phyloP scores from a whole-genome alignment of 23 tunicate genomes.

The Corella eumyota region DNA sequence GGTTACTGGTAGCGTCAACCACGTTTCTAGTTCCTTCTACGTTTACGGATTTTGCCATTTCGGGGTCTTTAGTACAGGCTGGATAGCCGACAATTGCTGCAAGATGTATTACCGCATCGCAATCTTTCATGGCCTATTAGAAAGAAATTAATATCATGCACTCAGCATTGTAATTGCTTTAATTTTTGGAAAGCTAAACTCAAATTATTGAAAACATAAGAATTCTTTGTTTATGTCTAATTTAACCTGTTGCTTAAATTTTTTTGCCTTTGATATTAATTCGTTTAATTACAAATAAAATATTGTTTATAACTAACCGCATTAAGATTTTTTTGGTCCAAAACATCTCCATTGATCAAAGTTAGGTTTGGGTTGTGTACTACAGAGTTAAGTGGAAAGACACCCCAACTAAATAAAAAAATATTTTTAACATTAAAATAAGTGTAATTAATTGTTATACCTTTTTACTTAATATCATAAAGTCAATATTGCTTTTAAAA shows the following conservation, averaged over 20 bases:
- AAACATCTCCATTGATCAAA: constrained; percentile 66
- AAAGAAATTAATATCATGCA: too few species aligned
- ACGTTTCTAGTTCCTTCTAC: constrained; percentile 76
- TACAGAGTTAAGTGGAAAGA: constrained; percentile 35
- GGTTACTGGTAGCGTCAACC: constrained; percentile 30
- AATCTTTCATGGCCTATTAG: constrained; percentile 55
- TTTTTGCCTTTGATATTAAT: background rate
- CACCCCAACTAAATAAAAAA: constrained; percentile 84
- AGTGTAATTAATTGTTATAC: too few species aligned
- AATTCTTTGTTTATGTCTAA: too few species aligned
- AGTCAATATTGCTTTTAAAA: too few species aligned
- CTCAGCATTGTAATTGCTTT: too few species aligned
- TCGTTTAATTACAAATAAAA: background rate
- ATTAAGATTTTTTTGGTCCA: constrained; percentile 27
- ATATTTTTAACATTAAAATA: too few species aligned
- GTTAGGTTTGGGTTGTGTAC: constrained; percentile 48
- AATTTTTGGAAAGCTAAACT: too few species aligned
- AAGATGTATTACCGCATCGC: constrained; percentile 90
- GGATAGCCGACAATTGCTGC: constrained; percentile 99
- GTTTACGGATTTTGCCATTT: constrained; percentile 61
- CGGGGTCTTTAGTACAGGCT: constrained; percentile 91
- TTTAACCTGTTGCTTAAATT: too few species aligned
- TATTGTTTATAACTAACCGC: constrained; percentile 13
- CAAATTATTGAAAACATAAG: too few species aligned
- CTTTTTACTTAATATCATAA: too few species aligned